These are phyloP conservation scores for Magallana ariakensis DNA, from an alignment of 1,140 invertebrate species.

Conservation along the genomic window DNA sequence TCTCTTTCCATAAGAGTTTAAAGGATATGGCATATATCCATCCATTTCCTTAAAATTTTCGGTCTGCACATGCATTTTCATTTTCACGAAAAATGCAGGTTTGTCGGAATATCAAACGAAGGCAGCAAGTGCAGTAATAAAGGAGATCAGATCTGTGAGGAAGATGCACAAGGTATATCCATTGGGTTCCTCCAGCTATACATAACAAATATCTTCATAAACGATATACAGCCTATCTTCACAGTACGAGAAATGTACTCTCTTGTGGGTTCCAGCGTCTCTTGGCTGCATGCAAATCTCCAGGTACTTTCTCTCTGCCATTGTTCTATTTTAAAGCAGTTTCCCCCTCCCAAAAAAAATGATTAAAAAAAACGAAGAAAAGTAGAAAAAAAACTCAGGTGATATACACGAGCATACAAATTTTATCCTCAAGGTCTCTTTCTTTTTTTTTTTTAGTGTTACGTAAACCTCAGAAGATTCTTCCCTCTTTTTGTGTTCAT, in stretches of 20 bases:
- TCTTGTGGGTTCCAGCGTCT: not conserved
- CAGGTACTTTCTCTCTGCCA: not conserved
- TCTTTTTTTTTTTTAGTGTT: not conserved
- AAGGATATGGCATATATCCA: not conserved
- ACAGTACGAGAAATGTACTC: constrained; percentile 13
- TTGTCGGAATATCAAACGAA: not conserved
- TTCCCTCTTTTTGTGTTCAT: not conserved
- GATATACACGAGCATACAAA: constrained; percentile 3
- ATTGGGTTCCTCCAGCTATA: not conserved
- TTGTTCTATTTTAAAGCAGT: constrained; percentile 29
- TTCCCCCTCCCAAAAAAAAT: not conserved
- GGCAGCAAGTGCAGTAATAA: not conserved
- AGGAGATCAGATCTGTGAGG: not conserved
- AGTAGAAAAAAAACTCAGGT: not conserved
- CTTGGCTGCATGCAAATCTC: not conserved
- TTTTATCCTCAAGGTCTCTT: not conserved
- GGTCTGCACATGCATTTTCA: constrained; percentile 13
- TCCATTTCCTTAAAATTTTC: not conserved
- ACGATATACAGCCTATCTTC: constrained; percentile 16
- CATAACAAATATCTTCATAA: constrained; percentile 29
- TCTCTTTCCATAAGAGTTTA: not conserved
- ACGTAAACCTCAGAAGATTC: not conserved
- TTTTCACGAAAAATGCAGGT: not conserved
- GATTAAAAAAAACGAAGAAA: too few relatives aligned
- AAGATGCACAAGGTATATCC: constrained; percentile 16